Evolutionary conservation across 92 coral and sea anemone species (phyloP), one percentile per base, ranked within the genome.

Genomic region (Ricordea florida): DNA sequence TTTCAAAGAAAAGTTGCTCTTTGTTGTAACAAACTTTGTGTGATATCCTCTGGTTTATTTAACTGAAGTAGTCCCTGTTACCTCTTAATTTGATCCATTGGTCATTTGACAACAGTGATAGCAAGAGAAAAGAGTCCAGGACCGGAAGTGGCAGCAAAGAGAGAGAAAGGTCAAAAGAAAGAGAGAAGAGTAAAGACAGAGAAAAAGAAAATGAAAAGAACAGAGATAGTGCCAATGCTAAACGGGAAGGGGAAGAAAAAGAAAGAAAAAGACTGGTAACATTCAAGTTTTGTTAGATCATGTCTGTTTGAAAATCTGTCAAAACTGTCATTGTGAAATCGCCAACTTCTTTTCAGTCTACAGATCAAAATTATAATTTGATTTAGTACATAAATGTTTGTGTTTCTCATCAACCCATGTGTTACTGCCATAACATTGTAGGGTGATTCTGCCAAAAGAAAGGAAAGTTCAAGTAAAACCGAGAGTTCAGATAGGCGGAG

Each of bases 41-140:
- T 52, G n/a, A 11, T 3, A 26, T 38, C 1, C 5, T 6, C 35
- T 16, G 4, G 6, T 66, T 2, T n/a, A 17, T 51, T 14, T 51
- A 25, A n/a, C 64, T 51, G 70, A 48, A n/a, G n/a, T n/a, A n/a
- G n/a, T n/a, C n/a, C n/a, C n/a, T n/a, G n/a, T n/a, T n/a, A n/a
- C n/a, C n/a, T n/a, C n/a, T n/a, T 42, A 42, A 42, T 4, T 3
- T 42, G 13, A 21, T 14, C 50, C 5, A 10, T 14, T 6, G 22
- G 50, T 44, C 21, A 17, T 7, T 40, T 22, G 2, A 20, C 41
- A 62, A 17, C 24, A 74, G 75, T 51, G 96, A 84, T 41, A 62
- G 88, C 29, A 94, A 88, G 66, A 88, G 79, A 80, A 90, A 77
- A 67, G 93, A 94, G 23, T 81, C 93, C 42, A 81, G 89, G 57